Conservation (phyloP, 2,888 invertebrate genomes). For the Dascillus cervinus region DNA sequence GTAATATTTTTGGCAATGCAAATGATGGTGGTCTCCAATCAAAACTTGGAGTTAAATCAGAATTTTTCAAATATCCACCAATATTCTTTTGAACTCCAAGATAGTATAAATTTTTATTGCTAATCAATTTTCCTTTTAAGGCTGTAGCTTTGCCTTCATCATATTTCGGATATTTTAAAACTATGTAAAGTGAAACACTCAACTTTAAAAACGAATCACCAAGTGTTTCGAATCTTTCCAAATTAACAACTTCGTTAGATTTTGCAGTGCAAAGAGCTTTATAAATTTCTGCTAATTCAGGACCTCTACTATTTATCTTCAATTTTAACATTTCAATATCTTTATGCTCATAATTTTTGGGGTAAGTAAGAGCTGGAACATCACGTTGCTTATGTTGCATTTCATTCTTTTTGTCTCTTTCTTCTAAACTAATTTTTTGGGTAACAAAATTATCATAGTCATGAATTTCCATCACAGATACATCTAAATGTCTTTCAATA, state of each 20-base stretch:
- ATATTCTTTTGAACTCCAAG: constrained; percentile 51
- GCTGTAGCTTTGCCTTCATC: constrained; percentile 75
- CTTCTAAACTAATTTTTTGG: constrained; percentile 18
- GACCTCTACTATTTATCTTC: constrained; percentile 31
- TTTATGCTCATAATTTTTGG: constrained; percentile 22
- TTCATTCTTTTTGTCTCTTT: constrained; percentile 17
- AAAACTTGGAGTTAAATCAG: constrained; percentile 55
- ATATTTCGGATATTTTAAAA: constrained; percentile 56
- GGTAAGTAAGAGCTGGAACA: constrained; percentile 30
- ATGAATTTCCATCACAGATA: constrained; percentile 60
- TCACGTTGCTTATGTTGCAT: constrained; percentile 5
- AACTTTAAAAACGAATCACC: constrained; percentile 88
- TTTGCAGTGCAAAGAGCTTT: constrained; percentile 65
- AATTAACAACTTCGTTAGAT: constrained; percentile 66
- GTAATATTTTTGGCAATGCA: constrained; percentile 49
- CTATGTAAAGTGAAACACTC: constrained; percentile 64
- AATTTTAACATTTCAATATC: constrained; percentile 17
- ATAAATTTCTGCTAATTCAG: constrained; percentile 44
- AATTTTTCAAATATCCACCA: constrained; percentile 54
- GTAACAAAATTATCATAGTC: constrained; percentile 59
- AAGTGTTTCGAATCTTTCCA: constrained; percentile 79
- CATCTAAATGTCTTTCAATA: constrained; percentile 52
- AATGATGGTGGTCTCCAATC: constrained; percentile 77
- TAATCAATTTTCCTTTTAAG: constrained; percentile 63
- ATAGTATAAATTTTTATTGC: constrained; percentile 81